Evolutionary conservation across 2,113 vertebrate species (phyloP).

Genomic region (Takifugu flavidus): DNA sequence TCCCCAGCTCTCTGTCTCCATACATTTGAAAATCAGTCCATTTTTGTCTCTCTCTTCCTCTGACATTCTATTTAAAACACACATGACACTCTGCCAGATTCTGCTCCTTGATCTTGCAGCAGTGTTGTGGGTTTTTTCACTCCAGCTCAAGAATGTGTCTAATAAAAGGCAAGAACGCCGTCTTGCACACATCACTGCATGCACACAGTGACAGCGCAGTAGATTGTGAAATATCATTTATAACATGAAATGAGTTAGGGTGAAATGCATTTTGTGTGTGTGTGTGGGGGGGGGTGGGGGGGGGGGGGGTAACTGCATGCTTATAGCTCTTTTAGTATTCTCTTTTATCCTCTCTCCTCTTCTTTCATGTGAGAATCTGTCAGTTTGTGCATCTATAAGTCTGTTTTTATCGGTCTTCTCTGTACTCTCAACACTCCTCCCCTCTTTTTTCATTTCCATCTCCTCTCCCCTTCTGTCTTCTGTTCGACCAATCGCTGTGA

Average conservation of each 20-base stretch:
- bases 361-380: constrained; percentile 67
- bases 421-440: constrained; percentile 34
- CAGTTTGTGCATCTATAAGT: constrained; percentile 65
- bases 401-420: constrained; percentile 51
- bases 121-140: constrained; percentile 36
- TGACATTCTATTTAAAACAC: constrained; percentile 36
- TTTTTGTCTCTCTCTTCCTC: constrained; percentile 18
- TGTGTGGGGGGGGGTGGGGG: constrained; percentile 12
- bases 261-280: too few species aligned
- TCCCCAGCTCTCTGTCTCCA: constrained; percentile 12
- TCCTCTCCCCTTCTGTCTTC: constrained; percentile 16
- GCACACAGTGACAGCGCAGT: constrained; percentile 18
- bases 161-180: constrained; percentile 46
- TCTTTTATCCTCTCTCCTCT: constrained; percentile 61
- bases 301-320: constrained; percentile 59
- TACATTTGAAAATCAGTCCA: constrained; percentile 20
- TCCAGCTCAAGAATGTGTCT: constrained; percentile 43
- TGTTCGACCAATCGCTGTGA: constrained; percentile 18
- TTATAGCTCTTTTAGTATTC: constrained; percentile 69
- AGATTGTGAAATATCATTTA: too few species aligned
- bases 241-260: too few species aligned
- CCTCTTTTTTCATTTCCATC: constrained; percentile 22
- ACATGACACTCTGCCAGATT: constrained; percentile 61
- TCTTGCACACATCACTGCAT: constrained; percentile 14
- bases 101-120: constrained; percentile 50